Base-by-base conservation (phyloP, 92 coral and sea anemone species). In the Epizoanthus ramosus region DNA sequence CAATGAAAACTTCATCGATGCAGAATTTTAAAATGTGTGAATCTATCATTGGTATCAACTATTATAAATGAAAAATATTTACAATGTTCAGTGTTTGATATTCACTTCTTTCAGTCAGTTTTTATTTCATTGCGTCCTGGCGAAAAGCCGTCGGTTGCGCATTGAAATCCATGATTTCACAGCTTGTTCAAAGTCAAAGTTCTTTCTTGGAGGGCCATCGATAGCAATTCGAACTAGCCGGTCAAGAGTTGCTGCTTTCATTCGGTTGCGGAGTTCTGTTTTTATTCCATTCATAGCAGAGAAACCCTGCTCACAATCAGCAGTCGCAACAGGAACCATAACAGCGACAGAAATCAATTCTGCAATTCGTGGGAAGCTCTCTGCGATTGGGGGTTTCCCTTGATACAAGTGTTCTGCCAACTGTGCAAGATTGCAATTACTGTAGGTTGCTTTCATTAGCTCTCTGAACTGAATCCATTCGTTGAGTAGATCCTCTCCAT, bases 291-390 rank as follows among this genome's bases (percentile, higher is more conserved):
- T 73, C 65, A 73, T 73, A 12, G 79, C 65, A 2, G 66, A 54
- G 58, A 74, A 74, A 16, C 67, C 66, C 0, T 17, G 80, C 80
- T 74, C 54, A 3, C 80, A 74, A 57, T 74, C 67, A 52, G 80
- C 80, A 57, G 80, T 52, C 18, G 80, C 56, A 7, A 74, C 53
- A 2, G 53, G 80, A 1, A 57, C 28, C 22, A n/a, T 74, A 6
- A 57, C 80, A 13, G 80, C 66, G 3, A 74, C 35, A 6, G 66
- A 16, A 16, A 57, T 8, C 4, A 74, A 17, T 57, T 74, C 35
- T 28, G 66, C 67, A 5, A 57, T 31, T n/a, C 35, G 57, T 14
- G 28, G 65, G 18, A 57, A 73, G 65, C 24, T 73, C 65, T 28
- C 65, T 21, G 65, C 64, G 33, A 54, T 64, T 47, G 79, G 28